Percentiles rank a stretch among this genome's conserved stretches.
These are phyloP conservation scores for Lasioglossum lativentre DNA, from an alignment of 2,888 invertebrate genomes.

Conservation along the genomic window DNA sequence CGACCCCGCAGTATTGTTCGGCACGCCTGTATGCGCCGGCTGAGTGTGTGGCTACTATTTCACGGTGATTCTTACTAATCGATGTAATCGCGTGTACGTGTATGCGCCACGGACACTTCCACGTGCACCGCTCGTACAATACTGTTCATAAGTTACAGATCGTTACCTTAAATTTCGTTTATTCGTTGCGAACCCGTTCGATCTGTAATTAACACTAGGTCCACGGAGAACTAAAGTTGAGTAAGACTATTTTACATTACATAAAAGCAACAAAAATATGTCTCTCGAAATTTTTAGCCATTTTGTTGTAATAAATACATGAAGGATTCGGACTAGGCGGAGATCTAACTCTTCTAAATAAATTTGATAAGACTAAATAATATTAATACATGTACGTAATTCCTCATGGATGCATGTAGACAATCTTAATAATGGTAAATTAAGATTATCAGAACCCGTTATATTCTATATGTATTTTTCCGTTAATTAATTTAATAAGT, in stretches of 20 bases:
- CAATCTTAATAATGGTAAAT: too few species aligned
- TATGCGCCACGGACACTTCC: slow-evolving; percentile 29
- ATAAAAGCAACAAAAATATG: too few species aligned
- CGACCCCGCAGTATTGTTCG: slow-evolving; percentile 81
- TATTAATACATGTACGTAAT: too few species aligned
- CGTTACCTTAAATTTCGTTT: neutral
- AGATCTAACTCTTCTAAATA: too few species aligned
- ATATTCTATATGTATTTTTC: too few species aligned
- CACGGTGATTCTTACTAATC: slow-evolving; percentile 79
- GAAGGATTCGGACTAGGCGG: too few species aligned
- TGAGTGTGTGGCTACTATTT: slow-evolving; percentile 74
- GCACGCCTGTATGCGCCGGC: slow-evolving; percentile 66
- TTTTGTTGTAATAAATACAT: too few species aligned
- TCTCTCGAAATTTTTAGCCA: too few species aligned
- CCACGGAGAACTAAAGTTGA: neutral
- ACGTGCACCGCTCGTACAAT: slow-evolving; percentile 38
- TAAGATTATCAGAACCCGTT: too few species aligned
- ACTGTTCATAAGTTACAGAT: slow-evolving; percentile 14
- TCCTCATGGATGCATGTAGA: too few species aligned
- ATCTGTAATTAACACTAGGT: neutral
- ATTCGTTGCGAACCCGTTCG: neutral
- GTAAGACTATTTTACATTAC: neutral
- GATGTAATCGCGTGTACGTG: slow-evolving; percentile 73
- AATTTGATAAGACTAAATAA: too few species aligned
- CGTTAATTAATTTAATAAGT: too few species aligned